Evolutionary conservation across 2,888 invertebrate species (phyloP).

Genomic region (Brenthis daphne): DNA sequence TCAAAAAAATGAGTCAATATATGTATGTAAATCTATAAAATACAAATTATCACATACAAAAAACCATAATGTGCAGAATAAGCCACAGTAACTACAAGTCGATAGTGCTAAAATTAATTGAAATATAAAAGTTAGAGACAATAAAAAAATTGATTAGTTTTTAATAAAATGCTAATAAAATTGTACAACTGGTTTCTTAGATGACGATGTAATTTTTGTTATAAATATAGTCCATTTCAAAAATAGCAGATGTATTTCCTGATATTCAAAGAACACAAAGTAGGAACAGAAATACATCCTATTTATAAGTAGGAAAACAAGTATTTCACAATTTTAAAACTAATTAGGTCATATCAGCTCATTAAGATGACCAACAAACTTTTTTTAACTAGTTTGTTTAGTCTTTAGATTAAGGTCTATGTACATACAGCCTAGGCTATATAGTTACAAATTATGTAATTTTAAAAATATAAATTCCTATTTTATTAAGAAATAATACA

Average conservation of each 20-base stretch:
- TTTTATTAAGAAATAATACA: too few relatives aligned
- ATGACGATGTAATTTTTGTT: background rate
- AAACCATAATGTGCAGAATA: conserved; percentile 24
- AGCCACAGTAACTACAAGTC: conserved; percentile 24
- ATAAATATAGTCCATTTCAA: background rate
- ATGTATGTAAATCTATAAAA: background rate
- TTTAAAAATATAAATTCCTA: background rate
- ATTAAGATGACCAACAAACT: too few relatives aligned
- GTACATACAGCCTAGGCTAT: background rate
- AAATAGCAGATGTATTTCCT: too few relatives aligned
- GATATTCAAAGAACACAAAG: too few relatives aligned
- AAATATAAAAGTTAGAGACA: conserved; percentile 31
- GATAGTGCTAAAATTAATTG: conserved; percentile 33
- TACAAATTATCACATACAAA: conserved; percentile 15
- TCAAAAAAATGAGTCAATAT: background rate
- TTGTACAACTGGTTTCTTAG: background rate
- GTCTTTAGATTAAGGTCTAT: background rate
- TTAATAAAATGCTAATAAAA: background rate
- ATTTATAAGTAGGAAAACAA: too few relatives aligned
- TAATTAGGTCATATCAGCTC: too few relatives aligned
- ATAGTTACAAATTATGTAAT: background rate
- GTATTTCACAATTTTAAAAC: too few relatives aligned
- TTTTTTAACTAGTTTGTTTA: too few relatives aligned
- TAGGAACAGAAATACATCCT: too few relatives aligned
- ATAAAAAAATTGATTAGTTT: conserved; percentile 20